Evolutionary conservation across 1,140 invertebrate species (phyloP).

Genomic region (Lordiphosa clarofinis): DNA sequence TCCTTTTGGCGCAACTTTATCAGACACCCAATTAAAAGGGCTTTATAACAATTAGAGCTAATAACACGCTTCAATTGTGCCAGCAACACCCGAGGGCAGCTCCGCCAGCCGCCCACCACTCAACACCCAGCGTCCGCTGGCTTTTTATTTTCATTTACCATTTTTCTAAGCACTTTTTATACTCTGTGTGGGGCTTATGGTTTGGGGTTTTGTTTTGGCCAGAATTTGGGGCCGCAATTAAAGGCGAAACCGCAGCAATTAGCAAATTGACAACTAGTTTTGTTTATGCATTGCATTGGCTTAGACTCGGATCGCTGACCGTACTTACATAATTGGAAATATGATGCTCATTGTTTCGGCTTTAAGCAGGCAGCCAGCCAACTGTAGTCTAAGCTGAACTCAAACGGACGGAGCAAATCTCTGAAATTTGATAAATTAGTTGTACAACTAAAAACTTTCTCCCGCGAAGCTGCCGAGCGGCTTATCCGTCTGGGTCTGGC

Average conservation of each 20-base stretch:
- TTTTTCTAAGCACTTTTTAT: conserved; percentile 18
- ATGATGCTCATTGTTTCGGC: conserved; percentile 50
- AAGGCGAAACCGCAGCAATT: conserved; percentile 69
- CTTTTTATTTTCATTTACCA: conserved; percentile 22
- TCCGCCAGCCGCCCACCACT: conserved; percentile 8
- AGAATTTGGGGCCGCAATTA: conserved; percentile 65
- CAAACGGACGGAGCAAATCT: conserved; percentile 67
- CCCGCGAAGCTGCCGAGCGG: conserved; percentile 28
- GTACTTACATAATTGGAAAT: conserved; percentile 68
- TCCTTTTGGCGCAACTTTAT: conserved; percentile 64
- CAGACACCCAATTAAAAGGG: conserved; percentile 77
- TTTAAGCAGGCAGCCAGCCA: conserved; percentile 15
- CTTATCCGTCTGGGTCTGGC: conserved; percentile 38
- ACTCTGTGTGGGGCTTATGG: conserved; percentile 32
- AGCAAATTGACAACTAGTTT: conserved; percentile 75
- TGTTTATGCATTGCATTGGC: conserved; percentile 47
- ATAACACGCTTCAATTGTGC: conserved; percentile 77
- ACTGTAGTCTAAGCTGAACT: conserved; percentile 33
- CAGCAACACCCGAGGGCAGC: conserved; percentile 46
- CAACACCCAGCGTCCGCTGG: conserved; percentile 3
- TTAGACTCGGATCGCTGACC: conserved; percentile 3
- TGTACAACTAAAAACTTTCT: conserved; percentile 64
- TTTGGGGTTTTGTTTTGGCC: conserved; percentile 36
- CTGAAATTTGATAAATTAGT: conserved; percentile 76
- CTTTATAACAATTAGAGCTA: conserved; percentile 77